phyloP scores from a whole-genome alignment of 35 echinoderm and acorn worm species.

The Chiridota heheva region DNA sequence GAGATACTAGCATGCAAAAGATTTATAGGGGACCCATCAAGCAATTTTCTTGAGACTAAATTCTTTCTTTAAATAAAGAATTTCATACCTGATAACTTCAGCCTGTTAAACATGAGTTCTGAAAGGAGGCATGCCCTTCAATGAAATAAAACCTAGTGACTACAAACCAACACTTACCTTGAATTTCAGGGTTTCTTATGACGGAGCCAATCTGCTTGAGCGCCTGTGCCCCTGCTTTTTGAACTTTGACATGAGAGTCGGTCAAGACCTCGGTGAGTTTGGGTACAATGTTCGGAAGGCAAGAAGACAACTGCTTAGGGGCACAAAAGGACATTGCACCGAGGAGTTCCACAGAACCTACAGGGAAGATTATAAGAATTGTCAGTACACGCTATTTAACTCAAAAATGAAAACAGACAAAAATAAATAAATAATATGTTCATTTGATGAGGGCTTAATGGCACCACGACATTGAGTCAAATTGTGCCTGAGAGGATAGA shows the following conservation, averaged over 20 bases:
- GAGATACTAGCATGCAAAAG: too few species aligned
- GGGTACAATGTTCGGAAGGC: slow-evolving; percentile 95
- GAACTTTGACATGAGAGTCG: slow-evolving; percentile 95
- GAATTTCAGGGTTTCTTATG: slow-evolving; percentile 98
- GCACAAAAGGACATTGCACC: slow-evolving; percentile 93
- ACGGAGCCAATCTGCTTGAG: slow-evolving; percentile 95
- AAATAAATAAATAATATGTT: background rate
- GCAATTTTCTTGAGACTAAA: too few species aligned
- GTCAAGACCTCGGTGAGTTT: slow-evolving; percentile 96
- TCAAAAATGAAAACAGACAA: background rate
- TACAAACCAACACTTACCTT: slow-evolving; percentile 73
- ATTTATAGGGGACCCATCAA: too few species aligned
- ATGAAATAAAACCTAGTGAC: too few species aligned
- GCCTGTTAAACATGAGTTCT: too few species aligned
- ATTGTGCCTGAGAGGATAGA: too few species aligned
- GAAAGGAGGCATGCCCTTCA: too few species aligned
- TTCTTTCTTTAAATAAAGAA: too few species aligned
- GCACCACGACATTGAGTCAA: background rate
- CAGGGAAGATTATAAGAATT: background rate
- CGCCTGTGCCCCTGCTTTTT: slow-evolving; percentile 91
- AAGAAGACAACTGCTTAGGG: slow-evolving; percentile 95
- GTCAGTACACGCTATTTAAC: background rate
- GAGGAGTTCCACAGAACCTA: slow-evolving; percentile 90
- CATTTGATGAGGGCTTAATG: too few species aligned
- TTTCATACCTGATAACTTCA: too few species aligned